Conservation (phyloP, 2,797 vertebrate genomes). For the Pangasius sanitwongsei region DNA sequence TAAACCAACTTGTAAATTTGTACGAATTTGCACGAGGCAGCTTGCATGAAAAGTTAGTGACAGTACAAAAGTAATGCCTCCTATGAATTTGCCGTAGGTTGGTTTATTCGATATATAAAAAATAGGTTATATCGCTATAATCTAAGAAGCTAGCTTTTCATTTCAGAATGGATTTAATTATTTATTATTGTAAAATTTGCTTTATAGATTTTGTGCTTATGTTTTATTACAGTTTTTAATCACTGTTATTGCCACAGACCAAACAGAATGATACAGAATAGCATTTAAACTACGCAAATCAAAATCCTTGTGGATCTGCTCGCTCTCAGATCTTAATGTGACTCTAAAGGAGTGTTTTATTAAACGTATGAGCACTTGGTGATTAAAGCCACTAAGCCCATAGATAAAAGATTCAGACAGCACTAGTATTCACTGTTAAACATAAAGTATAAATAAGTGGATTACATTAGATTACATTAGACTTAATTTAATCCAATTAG, state of each 20-base stretch:
- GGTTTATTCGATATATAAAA: neutral
- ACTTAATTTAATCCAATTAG: neutral
- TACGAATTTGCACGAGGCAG: neutral
- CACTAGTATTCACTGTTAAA: neutral
- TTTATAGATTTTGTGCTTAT: neutral
- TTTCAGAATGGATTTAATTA: neutral
- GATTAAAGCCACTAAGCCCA: neutral
- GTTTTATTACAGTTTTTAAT: constrained; percentile 2
- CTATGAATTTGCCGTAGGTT: neutral
- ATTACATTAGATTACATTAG: neutral
- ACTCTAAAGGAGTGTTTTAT: neutral
- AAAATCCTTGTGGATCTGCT: neutral
- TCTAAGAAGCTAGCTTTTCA: neutral
- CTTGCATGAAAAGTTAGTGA: neutral
- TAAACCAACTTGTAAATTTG: neutral
- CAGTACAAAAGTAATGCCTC: neutral
- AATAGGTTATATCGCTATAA: too few species aligned
- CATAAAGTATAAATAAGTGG: neutral
- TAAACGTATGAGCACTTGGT: neutral
- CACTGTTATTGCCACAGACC: neutral
- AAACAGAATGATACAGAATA: neutral
- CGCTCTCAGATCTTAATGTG: neutral
- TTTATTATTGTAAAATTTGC: neutral
- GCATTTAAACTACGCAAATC: neutral
- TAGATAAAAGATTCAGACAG: neutral